A percentile compares a stretch with the other conserved stretches of the same genome.
Conservation (phyloP, 64 coral and sea anemone species). For the Porites australiensis region DNA sequence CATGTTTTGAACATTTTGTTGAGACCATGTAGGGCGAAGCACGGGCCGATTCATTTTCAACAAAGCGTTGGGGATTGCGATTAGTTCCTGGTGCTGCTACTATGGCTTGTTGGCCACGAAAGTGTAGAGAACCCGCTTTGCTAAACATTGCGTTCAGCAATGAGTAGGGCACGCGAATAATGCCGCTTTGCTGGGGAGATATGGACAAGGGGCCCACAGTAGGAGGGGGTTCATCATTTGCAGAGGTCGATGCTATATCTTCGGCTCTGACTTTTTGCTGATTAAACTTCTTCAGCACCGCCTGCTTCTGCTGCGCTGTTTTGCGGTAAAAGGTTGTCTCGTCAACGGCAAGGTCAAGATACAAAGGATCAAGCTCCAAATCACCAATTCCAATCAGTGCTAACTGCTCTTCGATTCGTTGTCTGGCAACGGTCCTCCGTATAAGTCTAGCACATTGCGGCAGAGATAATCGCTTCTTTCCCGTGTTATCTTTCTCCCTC, state of each 20-base stretch:
- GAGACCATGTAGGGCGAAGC: constrained; percentile 11
- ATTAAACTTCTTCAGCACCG: constrained; percentile 15
- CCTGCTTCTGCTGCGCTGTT: constrained; percentile 36
- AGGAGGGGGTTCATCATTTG: not conserved
- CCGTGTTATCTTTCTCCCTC: constrained; percentile 37
- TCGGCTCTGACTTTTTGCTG: not conserved
- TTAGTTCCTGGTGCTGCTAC: constrained; percentile 39
- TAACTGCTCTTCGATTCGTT: constrained; percentile 51
- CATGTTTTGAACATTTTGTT: not conserved
- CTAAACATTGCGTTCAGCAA: constrained; percentile 6
- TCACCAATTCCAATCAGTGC: constrained; percentile 48
- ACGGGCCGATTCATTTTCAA: constrained; percentile 41
- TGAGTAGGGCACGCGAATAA: constrained; percentile 46
- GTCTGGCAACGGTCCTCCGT: constrained; percentile 19
- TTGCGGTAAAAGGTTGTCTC: constrained; percentile 57
- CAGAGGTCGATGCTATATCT: not conserved
- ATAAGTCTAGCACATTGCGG: not conserved
- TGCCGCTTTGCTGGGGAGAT: constrained; percentile 16
- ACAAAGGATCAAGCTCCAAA: constrained; percentile 5
- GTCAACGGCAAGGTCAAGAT: not conserved
- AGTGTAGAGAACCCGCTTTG: not conserved
- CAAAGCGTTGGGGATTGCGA: not conserved
- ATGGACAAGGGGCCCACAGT: not conserved
- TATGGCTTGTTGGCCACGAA: not conserved
- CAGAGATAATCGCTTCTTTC: constrained; percentile 50